phyloP scores from a whole-genome alignment of 2,888 invertebrate genomes.

The Leptopilina myrica region DNA sequence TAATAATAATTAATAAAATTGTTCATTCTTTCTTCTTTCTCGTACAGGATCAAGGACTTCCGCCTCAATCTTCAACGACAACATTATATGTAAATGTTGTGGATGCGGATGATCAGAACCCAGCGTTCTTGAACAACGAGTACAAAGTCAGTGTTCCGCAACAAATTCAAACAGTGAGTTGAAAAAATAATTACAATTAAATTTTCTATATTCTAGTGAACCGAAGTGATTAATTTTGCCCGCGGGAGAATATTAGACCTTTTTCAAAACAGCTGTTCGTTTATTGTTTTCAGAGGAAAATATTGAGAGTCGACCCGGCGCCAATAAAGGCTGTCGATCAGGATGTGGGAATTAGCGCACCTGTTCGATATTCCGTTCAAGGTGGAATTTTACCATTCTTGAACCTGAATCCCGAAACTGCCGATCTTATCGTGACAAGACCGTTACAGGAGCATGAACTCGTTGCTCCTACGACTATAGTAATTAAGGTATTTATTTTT shows the following conservation, averaged over 20 bases:
- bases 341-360: constrained; percentile 86
- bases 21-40: not conserved
- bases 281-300: constrained; percentile 78
- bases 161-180: constrained; percentile 78
- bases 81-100: constrained; percentile 86
- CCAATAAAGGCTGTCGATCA: constrained; percentile 89
- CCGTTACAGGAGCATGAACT: constrained; percentile 81
- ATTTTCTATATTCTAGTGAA: not conserved
- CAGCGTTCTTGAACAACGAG: constrained; percentile 86
- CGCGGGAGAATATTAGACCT: not conserved
- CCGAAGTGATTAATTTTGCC: not conserved
- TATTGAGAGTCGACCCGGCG: constrained; percentile 84
- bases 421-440: constrained; percentile 80
- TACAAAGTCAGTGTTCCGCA: constrained; percentile 85
- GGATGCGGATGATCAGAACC: constrained; percentile 95
- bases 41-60: constrained; percentile 87
- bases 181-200: not conserved
- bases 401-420: constrained; percentile 82
- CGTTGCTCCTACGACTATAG: constrained; percentile 85
- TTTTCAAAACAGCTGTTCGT: not conserved
- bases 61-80: constrained; percentile 87
- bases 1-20: too few relatives aligned
- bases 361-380: constrained; percentile 84
- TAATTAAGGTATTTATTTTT: constrained; percentile 82
- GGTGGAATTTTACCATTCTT: constrained; percentile 82